Percentiles rank a stretch among this genome's conserved stretches.
These are phyloP conservation scores for Gephyroberyx darwinii DNA, from an alignment of 2,797 vertebrate species.

Conservation along the genomic window DNA sequence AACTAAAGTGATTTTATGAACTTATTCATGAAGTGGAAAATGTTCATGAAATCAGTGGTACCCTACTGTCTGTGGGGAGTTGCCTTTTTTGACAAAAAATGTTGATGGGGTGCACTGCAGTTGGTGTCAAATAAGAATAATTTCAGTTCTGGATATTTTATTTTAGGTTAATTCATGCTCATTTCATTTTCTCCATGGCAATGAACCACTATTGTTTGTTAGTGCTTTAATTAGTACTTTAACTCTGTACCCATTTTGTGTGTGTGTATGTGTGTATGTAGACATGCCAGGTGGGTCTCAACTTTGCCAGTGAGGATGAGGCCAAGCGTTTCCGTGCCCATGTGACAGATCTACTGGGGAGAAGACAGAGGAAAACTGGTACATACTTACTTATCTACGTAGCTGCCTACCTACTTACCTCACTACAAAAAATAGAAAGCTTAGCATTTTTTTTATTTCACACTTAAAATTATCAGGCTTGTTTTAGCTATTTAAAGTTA, in stretches of 20 bases:
- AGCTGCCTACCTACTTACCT: slow-evolving; percentile 6
- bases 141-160: background rate
- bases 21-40: too few species aligned
- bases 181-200: background rate
- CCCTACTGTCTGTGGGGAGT: too few species aligned
- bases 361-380: slow-evolving; percentile 92
- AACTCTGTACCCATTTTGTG: background rate
- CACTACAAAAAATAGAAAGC: slow-evolving; percentile 36
- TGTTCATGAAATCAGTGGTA: too few species aligned
- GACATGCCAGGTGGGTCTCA: slow-evolving; percentile 92
- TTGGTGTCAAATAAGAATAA: background rate
- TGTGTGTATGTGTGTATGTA: slow-evolving; percentile 41
- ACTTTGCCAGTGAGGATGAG: slow-evolving; percentile 96
- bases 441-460: slow-evolving; percentile 22
- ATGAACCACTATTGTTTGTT: background rate
- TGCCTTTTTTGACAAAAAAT: too few species aligned
- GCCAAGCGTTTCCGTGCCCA: slow-evolving; percentile 87
- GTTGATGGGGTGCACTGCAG: too few species aligned
- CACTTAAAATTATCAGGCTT: background rate
- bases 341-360: slow-evolving; percentile 83
- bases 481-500: background rate
- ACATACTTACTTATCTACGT: slow-evolving; percentile 19
- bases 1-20: background rate
- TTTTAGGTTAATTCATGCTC: too few species aligned
- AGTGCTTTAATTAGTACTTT: too few species aligned